Conservation (phyloP, 2,888 invertebrate species). For the Amaurobius ferox region DNA sequence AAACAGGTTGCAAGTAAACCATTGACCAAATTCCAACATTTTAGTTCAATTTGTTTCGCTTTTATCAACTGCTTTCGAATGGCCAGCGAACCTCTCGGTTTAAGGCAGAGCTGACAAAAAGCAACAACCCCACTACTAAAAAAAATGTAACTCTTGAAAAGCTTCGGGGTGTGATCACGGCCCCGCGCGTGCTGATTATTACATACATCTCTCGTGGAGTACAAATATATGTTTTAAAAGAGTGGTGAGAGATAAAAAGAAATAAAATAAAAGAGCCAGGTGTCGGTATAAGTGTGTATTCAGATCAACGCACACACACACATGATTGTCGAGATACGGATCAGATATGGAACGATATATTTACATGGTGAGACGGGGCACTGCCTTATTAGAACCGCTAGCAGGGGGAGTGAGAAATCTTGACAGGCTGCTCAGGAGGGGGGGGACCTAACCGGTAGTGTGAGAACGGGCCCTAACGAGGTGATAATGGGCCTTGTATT, state of each 20-base stretch:
- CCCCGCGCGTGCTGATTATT: conserved; percentile 27
- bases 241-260: background rate
- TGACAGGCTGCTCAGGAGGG: conserved; percentile 53
- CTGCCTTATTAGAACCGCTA: conserved; percentile 36
- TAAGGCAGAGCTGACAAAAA: background rate
- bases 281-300: conserved; percentile 13
- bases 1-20: no score
- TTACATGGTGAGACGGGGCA: conserved; percentile 31
- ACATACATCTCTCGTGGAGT: background rate
- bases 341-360: conserved; percentile 34
- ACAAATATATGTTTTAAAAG: conserved; percentile 18
- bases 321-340: conserved; percentile 28
- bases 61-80: background rate
- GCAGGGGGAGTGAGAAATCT: conserved; percentile 6
- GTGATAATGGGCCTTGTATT: conserved; percentile 70
- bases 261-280: background rate
- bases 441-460: conserved; percentile 46
- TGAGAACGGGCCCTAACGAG: conserved; percentile 72
- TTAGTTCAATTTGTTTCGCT: no score
- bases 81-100: background rate
- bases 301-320: background rate
- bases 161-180: conserved; percentile 25
- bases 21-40: no score
- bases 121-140: background rate
- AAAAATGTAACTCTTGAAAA: conserved; percentile 24